Evolutionary conservation across 2,888 invertebrate genomes (phyloP), one percentile per base, ranked within the genome.

Genomic region (Ectropis crepuscularia): DNA sequence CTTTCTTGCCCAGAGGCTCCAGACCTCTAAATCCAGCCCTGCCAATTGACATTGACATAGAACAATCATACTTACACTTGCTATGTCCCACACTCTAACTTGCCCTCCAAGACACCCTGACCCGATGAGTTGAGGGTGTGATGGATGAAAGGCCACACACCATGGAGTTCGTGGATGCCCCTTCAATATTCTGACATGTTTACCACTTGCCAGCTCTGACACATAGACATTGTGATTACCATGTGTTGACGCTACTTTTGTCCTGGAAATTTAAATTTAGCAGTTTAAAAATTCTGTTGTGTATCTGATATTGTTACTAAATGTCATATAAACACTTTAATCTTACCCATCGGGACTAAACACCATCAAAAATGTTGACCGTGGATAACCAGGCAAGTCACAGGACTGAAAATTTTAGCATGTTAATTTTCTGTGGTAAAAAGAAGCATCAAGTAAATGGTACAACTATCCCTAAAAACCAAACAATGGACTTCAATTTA

Each of bases 151-250:
- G 47, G 97, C 96, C 55, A 98, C 95, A 79, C 97, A 97, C 98
- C 98, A 98, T 0, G 98, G 98, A 10, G 97, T 98, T 42, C 98
- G 93, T 2, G 97, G 97, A 87, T 98, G 98, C 0, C 97, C 97
- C 43, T 94, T 94, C 58, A 98, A 85, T 45, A 96, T 96, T 74
- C 95, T 95, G 36, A 96, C 94, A 80, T 96, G 96, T 81, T 96
- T 96, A 0, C 97, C 97, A 75, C 95, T 96, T 16, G 95, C 94
- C 46, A 97, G 86, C 79, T 97, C 96, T 11, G 96, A 96, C 38
- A 98, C 96, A 83, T 97, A 96, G 41, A 98, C 96, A 83, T 96
- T 96, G 82, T 98, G 98, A 85, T 98, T 97, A 16, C 97, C 97
- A 90, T 98, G 97, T 0, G 97, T 96, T 6, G 97, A 97, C 50